Evolutionary conservation across 2,888 invertebrate species (phyloP), one percentile per base, ranked within the genome.

Genomic region (Omphaloscelis lunosa): DNA sequence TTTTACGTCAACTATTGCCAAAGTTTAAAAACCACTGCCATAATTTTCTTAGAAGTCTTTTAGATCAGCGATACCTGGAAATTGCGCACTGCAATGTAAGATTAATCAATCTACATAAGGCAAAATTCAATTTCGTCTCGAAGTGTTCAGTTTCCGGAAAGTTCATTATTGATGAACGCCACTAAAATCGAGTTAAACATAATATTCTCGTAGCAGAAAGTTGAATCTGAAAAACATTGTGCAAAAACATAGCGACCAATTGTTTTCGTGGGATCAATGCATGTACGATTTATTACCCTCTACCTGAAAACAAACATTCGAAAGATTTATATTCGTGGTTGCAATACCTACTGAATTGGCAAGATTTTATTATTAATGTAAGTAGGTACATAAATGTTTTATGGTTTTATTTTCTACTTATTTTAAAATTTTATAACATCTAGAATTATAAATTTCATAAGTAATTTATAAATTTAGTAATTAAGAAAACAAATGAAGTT

Each of bases 241-340:
- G 15, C 15, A n/a, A 41, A 48, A 69, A 61, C 11, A 48, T 56
- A 7, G n/a, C 27, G 51, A n/a, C 17, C 8, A 27, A 45, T 58
- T 68, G 58, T 81, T 75, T 75, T 82, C 69, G 59, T 61, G 29
- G 3, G 0, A 53, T 59, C 53, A 63, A 56, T 75, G 29, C n/a
- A 59, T 69, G 29, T 48, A 34, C 66, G 61, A 80, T 70, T 80
- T 82, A 80, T 82, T 69, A 59, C 59, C 9, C 27, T 48, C 45
- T 34, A 45, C 27, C 8, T 39, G 65, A 61, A 61, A 82, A 82
- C 59, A 82, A 82, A 66, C 11, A 3, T 56, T 66, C 15, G 17
- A 29, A 20, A 76, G 59, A 82, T 82, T 82, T 82, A 65, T 69
- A 23, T 53, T 53, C 12, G 17, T 9, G 27, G 27, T 34, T 39